These are phyloP conservation scores for Drosophila incognita DNA, from an alignment of 2,888 invertebrate genomes.

Conservation along the genomic window DNA sequence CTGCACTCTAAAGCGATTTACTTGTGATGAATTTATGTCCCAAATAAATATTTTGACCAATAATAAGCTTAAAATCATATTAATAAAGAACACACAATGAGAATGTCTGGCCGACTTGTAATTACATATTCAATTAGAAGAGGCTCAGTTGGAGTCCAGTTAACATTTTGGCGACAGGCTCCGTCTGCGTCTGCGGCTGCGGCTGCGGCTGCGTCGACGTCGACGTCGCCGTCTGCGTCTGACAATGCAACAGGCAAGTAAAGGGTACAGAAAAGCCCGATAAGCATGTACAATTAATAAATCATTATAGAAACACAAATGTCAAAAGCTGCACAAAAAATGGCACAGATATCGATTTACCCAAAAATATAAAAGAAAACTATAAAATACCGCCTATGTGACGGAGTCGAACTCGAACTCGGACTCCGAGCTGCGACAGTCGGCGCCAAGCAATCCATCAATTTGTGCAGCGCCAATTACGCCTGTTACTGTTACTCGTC, in stretches of 20 bases:
- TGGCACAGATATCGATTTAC: conserved; percentile 72
- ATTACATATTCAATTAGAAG: conserved; percentile 66
- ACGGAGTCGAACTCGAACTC: conserved; percentile 19
- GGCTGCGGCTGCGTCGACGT: conserved; percentile 25
- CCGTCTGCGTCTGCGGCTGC: conserved; percentile 20
- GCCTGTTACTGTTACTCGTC: conserved; percentile 78
- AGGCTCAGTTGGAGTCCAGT: conserved; percentile 27
- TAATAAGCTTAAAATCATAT: conserved; percentile 72
- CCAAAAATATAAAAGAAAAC: conserved; percentile 62
- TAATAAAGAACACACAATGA: conserved; percentile 54
- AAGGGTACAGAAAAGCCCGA: conserved; percentile 38
- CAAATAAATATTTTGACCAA: conserved; percentile 35
- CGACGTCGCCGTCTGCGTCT: conserved; percentile 24
- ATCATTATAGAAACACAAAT: conserved; percentile 69
- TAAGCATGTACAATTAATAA: conserved; percentile 70
- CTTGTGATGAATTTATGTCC: conserved; percentile 60
- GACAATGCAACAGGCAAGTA: conserved; percentile 47
- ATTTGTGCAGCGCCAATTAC: conserved; percentile 82
- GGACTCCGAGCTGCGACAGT: conserved; percentile 65
- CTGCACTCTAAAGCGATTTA: conserved; percentile 22
- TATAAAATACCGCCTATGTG: conserved; percentile 62
- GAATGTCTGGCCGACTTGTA: conserved; percentile 42
- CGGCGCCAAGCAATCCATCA: conserved; percentile 84
- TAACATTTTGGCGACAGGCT: conserved; percentile 64
- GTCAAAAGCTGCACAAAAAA: conserved; percentile 66